Evolutionary conservation across 2,888 invertebrate species (phyloP), one percentile per base, ranked within the genome.

Genomic region (Netelia inedita): DNA sequence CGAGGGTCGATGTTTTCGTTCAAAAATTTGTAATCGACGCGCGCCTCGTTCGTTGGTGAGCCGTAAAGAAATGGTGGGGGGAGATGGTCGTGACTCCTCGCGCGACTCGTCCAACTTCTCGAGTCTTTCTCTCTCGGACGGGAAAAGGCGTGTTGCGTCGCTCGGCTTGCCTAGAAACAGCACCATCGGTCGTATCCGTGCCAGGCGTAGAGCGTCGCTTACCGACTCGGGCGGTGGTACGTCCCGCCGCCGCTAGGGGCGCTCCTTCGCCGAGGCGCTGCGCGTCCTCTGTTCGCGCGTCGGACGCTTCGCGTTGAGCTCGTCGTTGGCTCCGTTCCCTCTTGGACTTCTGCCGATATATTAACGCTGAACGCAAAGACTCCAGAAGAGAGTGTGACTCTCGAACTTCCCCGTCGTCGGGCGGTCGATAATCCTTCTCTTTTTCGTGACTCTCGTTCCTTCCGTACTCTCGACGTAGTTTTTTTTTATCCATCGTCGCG

Each of bases 1-100:
- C 57, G 11, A 59, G 82, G 79, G 35, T 46, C 19, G 55, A 28
- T 87, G 88, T 87, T 88, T 88, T 88, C 85, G 88, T 87, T 6
- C 87, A 86, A 78, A 86, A 85, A 50, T 81, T 86, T 59, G 69
- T 68, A 65, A 35, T 55, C 50, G 53, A 63, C 16, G 35, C 59
- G 79, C 35, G 50, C 68, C 68, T 6, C 14, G 76, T 43, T 68
- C 43, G 55, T 43, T 84, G 41, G 80, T 83, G 82, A 50, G 43
- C 14, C 43, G 79, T 35, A 14, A 19, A 21, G 61, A 3, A 16
- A n/a, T 21, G 19, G 5, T 8, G 35, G 8, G 55, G 69, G 50
- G 35, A 10, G 41, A 55, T 3, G 2, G 28, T 21, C 41, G 10
- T 50, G 71, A 53, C 43, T 71, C 43, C 35, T 79, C 72, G 80